Base-by-base conservation (phyloP, 1,140 invertebrate genomes). In the Chrysoperla carnea region DNA sequence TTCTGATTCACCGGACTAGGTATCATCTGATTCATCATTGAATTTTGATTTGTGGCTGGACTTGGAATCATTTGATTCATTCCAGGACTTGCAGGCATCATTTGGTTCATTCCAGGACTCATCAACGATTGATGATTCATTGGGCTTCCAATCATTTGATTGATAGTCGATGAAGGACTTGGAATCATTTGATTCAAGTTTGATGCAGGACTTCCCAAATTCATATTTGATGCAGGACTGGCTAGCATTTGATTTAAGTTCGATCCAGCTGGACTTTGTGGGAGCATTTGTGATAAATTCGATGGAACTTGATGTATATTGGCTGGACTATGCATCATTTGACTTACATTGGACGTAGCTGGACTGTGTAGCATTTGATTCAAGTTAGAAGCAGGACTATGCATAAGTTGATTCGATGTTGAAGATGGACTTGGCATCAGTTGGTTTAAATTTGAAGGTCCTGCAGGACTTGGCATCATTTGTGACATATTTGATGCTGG, bases 101-200 rank as follows among this genome's bases (percentile, higher is more conserved):
- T 46, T 29, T 46, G 44, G n/a, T 40, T 48, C 35, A 44, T 37
- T 23, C 17, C 17, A 23, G 17, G 17, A 23, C 17, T 23, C 41
- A 46, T 39, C 9, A 36, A 11, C 12, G 15, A 31, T 33, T 11
- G n/a, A 37, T 45, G 45, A 6, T 43, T 39, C 11, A 33, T 28
- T n/a, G 50, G 46, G 5, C 43, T 46, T 42, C 60, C 59, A 40
- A 64, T 55, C 36, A 64, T 59, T 13, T 56, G 56, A 4, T 9
- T 9, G 4, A 33, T 33, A 12, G 8, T 33, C 6, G 31, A 9
- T 33, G 44, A 39, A 40, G 15, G 39, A 14, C 33, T 41, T 37
- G 48, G 29, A 40, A 53, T 47, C 12, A 53, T 44, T 51, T 55
- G 47, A 37, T 36, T 47, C 39, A 48, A 42, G 29, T 45, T 41